Evolutionary conservation across 2,888 invertebrate species (phyloP).

Genomic region (Zhuqinia jingwanae): DNA sequence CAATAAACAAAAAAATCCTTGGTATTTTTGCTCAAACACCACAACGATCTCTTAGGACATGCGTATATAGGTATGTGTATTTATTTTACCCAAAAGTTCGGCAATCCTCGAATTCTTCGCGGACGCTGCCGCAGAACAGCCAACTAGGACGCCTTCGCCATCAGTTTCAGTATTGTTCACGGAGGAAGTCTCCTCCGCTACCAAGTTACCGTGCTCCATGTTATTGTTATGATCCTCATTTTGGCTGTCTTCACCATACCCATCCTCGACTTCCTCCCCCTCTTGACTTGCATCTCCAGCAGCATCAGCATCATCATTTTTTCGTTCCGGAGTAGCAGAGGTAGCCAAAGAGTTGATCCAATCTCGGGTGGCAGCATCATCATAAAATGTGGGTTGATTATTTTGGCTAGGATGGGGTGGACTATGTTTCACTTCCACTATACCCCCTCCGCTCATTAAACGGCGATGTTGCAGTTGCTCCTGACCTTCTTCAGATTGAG

Average conservation of each 20-base stretch:
- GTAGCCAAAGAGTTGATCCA: conserved; percentile 3
- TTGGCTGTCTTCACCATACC: not conserved
- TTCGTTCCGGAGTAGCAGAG: no score
- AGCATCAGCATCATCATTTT: not conserved
- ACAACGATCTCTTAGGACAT: no score
- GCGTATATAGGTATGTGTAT: no score
- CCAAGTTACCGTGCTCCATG: not conserved
- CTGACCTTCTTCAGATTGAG: not conserved
- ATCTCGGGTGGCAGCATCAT: not conserved
- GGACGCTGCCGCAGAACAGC: no score
- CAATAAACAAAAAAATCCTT: no score
- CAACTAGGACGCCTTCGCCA: not conserved
- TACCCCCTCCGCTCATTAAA: conserved; percentile 17
- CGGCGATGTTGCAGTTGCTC: not conserved
- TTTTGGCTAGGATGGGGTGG: not conserved
- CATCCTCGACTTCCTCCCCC: no score
- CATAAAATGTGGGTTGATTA: not conserved
- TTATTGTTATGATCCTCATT: not conserved
- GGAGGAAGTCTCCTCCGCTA: not conserved
- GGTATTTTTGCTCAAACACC: no score
- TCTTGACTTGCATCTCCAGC: not conserved
- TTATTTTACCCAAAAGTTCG: conserved; percentile 32
- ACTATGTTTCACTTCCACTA: not conserved
- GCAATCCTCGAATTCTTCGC: not conserved
- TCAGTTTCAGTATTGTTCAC: no score